These are phyloP conservation scores for Drosophila sp. DNA, from an alignment of 1,140 invertebrate genomes.

Conservation along the genomic window DNA sequence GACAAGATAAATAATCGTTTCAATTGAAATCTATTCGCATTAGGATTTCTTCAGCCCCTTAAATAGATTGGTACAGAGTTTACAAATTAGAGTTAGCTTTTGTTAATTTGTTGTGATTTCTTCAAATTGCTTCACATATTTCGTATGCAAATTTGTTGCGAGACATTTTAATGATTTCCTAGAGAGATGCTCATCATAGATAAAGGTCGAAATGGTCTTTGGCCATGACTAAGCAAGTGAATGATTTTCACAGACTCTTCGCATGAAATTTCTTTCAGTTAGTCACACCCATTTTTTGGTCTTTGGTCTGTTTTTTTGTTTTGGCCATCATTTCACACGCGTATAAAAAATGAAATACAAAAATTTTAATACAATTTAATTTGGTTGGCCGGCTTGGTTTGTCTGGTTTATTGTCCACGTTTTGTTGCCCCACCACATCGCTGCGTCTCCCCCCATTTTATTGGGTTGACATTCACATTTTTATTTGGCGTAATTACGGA, in stretches of 20 bases:
- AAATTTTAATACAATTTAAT: conserved; percentile 78
- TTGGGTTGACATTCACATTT: conserved; percentile 75
- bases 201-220: conserved; percentile 23
- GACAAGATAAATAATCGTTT: too few relatives aligned
- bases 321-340: conserved; percentile 55
- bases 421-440: conserved; percentile 17
- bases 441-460: conserved; percentile 30
- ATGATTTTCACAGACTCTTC: too few relatives aligned
- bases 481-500: conserved; percentile 69
- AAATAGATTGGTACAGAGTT: too few relatives aligned
- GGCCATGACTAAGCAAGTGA: conserved; percentile 33
- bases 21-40: too few relatives aligned
- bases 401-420: too few relatives aligned
- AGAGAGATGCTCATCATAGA: conserved; percentile 48
- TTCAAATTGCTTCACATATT: conserved; percentile 24
- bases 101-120: conserved; percentile 32
- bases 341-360: conserved; percentile 40
- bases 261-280: conserved; percentile 60
- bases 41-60: too few relatives aligned
- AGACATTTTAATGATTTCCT: conserved; percentile 39
- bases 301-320: conserved; percentile 19
- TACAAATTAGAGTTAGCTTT: conserved; percentile 7
- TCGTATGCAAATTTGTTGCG: conserved; percentile 43
- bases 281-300: conserved; percentile 41
- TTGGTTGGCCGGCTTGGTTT: conserved; percentile 24